Evolutionary conservation across 1,140 invertebrate species (phyloP), one percentile per base, ranked within the genome.

Genomic region (Spodoptera frugiperda): DNA sequence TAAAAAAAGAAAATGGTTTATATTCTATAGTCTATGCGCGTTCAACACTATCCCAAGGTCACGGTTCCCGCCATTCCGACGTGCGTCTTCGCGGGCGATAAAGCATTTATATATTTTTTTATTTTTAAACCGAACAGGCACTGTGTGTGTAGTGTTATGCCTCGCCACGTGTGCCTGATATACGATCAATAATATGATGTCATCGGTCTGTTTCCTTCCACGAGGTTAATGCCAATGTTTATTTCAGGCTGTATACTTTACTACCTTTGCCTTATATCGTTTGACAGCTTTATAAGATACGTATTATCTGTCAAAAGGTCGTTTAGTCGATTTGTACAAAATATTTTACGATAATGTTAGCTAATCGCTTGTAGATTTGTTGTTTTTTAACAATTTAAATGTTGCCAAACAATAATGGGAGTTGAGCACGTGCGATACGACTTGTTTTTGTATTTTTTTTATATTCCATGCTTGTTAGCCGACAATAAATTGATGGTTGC

Each of bases 151-250:
- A 17, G 17, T 49, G 49, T 33, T 33, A 6, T 25, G 51, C 33
- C 5, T 59, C 19, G 30, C 30, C 71, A 73, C 71, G 71, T 73
- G 55, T 59, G 21, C n/a, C n/a, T 55, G 25, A 53, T 55, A 46
- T 55, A 59, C 55, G 44, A 73, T 59, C 71, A 49, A 73, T 73
- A 61, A 17, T 33, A 61, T 73, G 71, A 73, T 73, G 71, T 73
- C 54, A 73, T 46, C 55, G 39, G 17, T 71, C 33, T 48, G 39
- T 48, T 48, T 46, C 10, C 11, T 44, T 17, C 33, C n/a, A 44
- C 51, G 33, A 71, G 51, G 68, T 59, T 48, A 61, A 61, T 73
- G 55, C 61, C 17, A 39, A 54, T 46, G 59, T 65, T 25, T 14
- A 67, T 46, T 49, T 44, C n/a, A 63, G 19, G 12, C 19, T 67